Evolutionary conservation across 2,113 vertebrate genomes (phyloP).

Genomic region (Tyto alba): DNA sequence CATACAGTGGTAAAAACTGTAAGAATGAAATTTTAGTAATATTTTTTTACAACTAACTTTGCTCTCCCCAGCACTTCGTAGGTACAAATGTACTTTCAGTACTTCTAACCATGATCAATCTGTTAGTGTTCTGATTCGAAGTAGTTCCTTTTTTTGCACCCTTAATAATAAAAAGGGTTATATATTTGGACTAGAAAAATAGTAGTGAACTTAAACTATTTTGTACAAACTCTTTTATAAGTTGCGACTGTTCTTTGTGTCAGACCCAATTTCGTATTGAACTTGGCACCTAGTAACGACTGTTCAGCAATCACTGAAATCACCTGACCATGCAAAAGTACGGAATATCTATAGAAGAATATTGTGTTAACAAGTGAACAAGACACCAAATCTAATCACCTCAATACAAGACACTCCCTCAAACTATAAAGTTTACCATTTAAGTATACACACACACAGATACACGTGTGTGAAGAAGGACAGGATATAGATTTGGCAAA

Average conservation of each 20-base stretch:
- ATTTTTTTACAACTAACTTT: neutral
- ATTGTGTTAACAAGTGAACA: neutral
- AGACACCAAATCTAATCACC: neutral
- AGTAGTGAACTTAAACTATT: neutral
- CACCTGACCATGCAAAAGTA: neutral
- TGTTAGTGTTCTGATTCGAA: neutral
- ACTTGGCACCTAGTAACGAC: neutral
- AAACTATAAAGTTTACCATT: neutral
- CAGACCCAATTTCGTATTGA: neutral
- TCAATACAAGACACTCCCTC: neutral
- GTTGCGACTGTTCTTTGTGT: neutral
- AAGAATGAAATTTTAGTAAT: neutral
- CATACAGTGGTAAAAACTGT: neutral
- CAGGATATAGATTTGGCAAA: neutral
- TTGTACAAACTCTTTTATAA: neutral
- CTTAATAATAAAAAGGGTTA: neutral
- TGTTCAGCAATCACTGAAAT: neutral
- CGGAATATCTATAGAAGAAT: neutral
- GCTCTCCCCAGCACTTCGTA: neutral
- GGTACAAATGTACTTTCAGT: neutral
- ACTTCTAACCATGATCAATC: neutral
- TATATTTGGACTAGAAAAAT: neutral
- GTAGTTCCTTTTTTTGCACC: neutral
- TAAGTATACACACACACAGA: neutral
- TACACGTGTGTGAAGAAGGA: neutral